Percentiles rank a stretch among this genome's conserved stretches.
Evolutionary conservation across 2,113 vertebrate genomes (phyloP).

Genomic region (Myanophis thanlyinensis): DNA sequence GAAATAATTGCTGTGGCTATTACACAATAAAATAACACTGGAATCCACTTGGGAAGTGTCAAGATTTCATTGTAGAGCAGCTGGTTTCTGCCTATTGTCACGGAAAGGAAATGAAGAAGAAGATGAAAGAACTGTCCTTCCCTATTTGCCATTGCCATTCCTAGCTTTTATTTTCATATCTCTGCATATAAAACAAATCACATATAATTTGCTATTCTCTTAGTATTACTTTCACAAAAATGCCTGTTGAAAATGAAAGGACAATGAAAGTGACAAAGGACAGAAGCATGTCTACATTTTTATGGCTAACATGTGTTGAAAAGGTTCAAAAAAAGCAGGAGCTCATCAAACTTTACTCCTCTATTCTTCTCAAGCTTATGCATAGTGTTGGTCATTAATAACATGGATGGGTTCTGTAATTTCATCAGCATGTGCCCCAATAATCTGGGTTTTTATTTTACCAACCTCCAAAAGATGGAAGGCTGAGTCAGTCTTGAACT

Average conservation of each 20-base stretch:
- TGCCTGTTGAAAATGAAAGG: background rate
- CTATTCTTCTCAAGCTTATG: background rate
- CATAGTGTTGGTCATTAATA: background rate
- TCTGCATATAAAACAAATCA: background rate
- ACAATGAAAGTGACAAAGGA: too few relatives aligned
- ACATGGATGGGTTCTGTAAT: background rate
- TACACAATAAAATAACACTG: slow-evolving; percentile 6
- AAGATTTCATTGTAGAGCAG: slow-evolving; percentile 10
- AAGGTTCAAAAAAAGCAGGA: background rate
- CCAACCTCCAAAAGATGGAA: background rate
- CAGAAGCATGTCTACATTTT: background rate
- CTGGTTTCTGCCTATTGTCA: slow-evolving; percentile 7
- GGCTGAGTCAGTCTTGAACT: background rate
- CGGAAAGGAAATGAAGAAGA: slow-evolving; percentile 3
- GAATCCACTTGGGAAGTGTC: background rate
- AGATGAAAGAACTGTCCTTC: background rate
- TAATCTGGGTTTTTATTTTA: background rate
- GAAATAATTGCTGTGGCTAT: background rate
- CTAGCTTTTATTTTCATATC: background rate
- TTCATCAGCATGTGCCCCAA: background rate
- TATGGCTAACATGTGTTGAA: background rate
- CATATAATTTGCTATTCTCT: background rate
- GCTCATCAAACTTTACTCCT: background rate
- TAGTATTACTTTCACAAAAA: background rate
- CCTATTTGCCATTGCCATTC: background rate